Evolutionary conservation across 2,888 invertebrate species (phyloP).

Genomic region (Meiosimyza decipiens): DNA sequence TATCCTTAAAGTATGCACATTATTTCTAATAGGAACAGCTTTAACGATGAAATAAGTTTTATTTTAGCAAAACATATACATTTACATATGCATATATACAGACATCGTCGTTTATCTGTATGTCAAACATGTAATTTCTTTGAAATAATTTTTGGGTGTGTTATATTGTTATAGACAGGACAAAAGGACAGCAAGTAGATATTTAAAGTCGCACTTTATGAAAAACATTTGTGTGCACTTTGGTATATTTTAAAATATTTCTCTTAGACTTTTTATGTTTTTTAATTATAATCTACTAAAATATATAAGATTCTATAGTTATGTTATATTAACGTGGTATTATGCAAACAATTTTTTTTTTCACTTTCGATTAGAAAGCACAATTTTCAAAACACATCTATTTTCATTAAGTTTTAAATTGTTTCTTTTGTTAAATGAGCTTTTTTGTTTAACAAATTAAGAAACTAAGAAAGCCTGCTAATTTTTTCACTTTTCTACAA

Average conservation of each 20-base stretch:
- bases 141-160: constrained; percentile 38
- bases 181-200: neutral
- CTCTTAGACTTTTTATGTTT: neutral
- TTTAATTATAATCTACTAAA: too few species aligned
- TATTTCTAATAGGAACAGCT: neutral
- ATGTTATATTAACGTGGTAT: too few species aligned
- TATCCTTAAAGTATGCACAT: constrained; percentile 9
- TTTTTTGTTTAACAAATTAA: neutral
- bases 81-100: constrained; percentile 12
- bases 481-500: neutral
- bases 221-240: neutral
- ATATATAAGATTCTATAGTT: too few species aligned
- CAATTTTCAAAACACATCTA: too few species aligned
- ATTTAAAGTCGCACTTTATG: constrained; percentile 3
- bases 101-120: constrained; percentile 6
- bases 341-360: neutral
- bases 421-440: too few species aligned
- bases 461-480: neutral
- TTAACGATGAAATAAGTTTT: neutral
- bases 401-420: too few species aligned
- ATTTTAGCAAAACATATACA: constrained; percentile 10
- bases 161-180: constrained; percentile 27
- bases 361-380: neutral
- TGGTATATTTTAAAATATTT: neutral
- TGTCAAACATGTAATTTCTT: neutral